Percentiles rank a stretch among this genome's conserved stretches.
Conservation (phyloP, 2,888 invertebrate species). For the Hololepta plana region DNA sequence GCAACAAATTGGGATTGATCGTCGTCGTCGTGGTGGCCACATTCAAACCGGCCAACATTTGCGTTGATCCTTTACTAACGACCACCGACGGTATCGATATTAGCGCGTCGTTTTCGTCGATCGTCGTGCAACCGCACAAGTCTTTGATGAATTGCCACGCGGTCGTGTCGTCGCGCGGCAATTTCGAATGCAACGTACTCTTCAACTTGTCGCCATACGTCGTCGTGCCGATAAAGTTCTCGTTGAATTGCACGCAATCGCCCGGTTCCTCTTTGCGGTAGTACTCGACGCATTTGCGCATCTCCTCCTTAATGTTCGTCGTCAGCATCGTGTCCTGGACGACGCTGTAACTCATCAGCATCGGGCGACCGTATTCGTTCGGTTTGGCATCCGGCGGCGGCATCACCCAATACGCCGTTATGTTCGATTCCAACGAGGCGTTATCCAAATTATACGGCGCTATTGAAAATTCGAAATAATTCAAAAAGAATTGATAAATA, state of each 20-base stretch:
- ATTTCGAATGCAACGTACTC: constrained; percentile 60
- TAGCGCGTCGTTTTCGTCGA: constrained; percentile 46
- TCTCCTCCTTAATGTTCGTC: constrained; percentile 67
- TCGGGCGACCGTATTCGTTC: constrained; percentile 81
- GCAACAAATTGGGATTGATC: constrained; percentile 41
- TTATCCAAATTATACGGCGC: constrained; percentile 73
- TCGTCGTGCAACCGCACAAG: constrained; percentile 53
- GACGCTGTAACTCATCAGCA: constrained; percentile 74
- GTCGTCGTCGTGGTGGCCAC: constrained; percentile 20
- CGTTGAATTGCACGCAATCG: constrained; percentile 46
- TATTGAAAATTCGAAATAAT: too few species aligned
- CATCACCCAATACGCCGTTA: constrained; percentile 85
- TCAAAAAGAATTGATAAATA: not conserved
- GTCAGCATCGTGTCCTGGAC: constrained; percentile 66
- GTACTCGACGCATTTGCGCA: constrained; percentile 71
- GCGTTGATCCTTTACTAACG: constrained; percentile 11
- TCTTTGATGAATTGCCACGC: constrained; percentile 67
- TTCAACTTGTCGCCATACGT: constrained; percentile 75
- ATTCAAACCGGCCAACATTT: constrained; percentile 19
- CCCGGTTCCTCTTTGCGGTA: constrained; percentile 52
- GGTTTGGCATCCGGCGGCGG: constrained; percentile 90
- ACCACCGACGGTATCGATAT: constrained; percentile 33
- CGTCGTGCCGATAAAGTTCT: constrained; percentile 47
- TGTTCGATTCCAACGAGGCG: constrained; percentile 61
- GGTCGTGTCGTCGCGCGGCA: constrained; percentile 61